Conservation (phyloP, 30 jellyfish, hydroid and myxozoan species). For the Sanderia malayensis region DNA sequence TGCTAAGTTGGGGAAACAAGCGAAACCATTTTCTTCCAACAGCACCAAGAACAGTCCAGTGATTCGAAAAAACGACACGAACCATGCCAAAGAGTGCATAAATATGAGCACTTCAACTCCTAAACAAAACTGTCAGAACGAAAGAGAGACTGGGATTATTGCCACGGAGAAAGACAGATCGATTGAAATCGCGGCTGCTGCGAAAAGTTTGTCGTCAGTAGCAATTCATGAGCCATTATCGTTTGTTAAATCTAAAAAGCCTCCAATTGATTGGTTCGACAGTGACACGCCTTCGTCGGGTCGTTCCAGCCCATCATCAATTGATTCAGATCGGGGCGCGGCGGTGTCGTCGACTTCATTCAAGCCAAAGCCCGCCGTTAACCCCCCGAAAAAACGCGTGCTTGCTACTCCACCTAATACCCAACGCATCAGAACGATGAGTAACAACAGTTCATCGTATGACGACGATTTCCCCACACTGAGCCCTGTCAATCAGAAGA, state of each 20-base stretch:
- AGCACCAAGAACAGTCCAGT: background rate
- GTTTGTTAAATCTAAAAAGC: background rate
- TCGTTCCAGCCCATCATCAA: slow-evolving; percentile 40
- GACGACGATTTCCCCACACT: slow-evolving; percentile 43
- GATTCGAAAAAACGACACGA: background rate
- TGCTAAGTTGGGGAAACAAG: background rate
- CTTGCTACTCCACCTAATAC: too few relatives aligned
- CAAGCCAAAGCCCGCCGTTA: background rate
- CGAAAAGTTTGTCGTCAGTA: background rate
- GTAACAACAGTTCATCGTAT: background rate
- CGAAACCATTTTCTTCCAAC: background rate
- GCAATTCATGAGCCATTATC: background rate
- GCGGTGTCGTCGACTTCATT: background rate
- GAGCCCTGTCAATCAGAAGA: slow-evolving; percentile 26
- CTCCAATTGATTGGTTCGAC: slow-evolving; percentile 39
- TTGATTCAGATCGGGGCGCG: slow-evolving; percentile 10
- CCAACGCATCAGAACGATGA: background rate
- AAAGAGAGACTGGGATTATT: background rate
- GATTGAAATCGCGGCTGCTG: background rate
- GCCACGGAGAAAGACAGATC: background rate
- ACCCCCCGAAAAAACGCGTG: too few relatives aligned
- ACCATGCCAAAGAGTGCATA: background rate
- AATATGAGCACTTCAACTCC: background rate
- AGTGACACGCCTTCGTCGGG: slow-evolving; percentile 35
- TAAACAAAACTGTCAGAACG: background rate